Conservation (phyloP, 2,113 vertebrate genomes). For the Cricetomys ansorgei region DNA sequence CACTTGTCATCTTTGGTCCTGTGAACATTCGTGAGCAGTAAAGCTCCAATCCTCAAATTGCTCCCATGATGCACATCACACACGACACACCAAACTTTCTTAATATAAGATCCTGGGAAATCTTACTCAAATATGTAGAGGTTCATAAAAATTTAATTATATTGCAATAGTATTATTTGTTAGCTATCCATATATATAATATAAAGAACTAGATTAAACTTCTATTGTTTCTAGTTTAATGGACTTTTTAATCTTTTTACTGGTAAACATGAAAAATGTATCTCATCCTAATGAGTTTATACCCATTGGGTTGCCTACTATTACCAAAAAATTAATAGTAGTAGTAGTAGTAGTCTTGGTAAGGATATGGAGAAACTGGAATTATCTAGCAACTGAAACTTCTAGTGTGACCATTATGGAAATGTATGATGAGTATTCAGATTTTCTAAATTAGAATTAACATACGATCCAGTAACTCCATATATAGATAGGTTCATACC, state of each 20-base stretch:
- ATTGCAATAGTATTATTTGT: not conserved
- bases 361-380: not conserved
- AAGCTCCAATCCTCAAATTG: not conserved
- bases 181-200: conserved; percentile 18
- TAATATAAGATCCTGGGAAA: not conserved
- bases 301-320: not conserved
- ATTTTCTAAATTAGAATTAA: conserved; percentile 22
- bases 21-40: not conserved
- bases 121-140: not conserved
- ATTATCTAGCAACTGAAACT: not conserved
- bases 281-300: not conserved
- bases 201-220: conserved; percentile 52
- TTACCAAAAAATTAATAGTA: not conserved
- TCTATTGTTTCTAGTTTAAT: conserved; percentile 30
- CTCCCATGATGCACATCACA: not conserved
- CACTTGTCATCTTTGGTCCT: not conserved
- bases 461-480: not conserved
- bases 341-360: not conserved
- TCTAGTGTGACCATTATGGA: not conserved
- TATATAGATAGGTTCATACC: not conserved
- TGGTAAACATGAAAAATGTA: conserved; percentile 26
- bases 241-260: conserved; percentile 42
- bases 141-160: conserved; percentile 5
- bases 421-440: not conserved
- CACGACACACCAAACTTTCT: not conserved